A percentile compares a stretch with the other conserved stretches of the same genome.
These are phyloP conservation scores for Malaclemys terrapin DNA, from an alignment of 2,113 vertebrate species.

Conservation along the genomic window DNA sequence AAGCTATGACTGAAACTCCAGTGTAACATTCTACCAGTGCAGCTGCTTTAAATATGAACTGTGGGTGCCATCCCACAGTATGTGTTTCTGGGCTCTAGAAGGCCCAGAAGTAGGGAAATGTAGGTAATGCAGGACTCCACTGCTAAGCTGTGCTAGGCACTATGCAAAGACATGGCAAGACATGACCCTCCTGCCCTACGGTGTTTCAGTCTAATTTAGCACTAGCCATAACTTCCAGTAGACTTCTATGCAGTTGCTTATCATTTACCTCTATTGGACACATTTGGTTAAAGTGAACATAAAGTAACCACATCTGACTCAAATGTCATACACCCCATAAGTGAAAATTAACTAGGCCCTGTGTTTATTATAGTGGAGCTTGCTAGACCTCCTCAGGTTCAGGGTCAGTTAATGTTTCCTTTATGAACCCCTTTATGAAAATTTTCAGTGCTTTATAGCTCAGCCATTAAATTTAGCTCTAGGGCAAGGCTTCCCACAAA, in stretches of 20 bases:
- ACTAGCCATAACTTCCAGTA: background rate
- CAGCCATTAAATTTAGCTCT: conserved; percentile 62
- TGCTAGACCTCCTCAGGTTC: conserved; percentile 52
- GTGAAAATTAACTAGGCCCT: conserved; percentile 48
- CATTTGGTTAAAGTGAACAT: conserved; percentile 6
- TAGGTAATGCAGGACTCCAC: background rate
- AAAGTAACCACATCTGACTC: conserved; percentile 51
- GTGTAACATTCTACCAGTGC: background rate
- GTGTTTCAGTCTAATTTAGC: conserved; percentile 36
- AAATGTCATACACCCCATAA: conserved; percentile 44
- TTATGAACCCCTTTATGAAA: conserved; percentile 72
- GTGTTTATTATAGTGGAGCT: conserved; percentile 46
- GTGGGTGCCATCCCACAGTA: background rate
- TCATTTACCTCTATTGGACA: conserved; percentile 19
- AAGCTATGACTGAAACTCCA: background rate
- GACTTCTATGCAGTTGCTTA: background rate
- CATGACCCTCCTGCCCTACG: background rate
- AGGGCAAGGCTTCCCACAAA: conserved; percentile 66
- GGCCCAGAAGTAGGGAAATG: background rate
- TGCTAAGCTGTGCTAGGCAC: background rate
- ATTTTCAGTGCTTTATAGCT: conserved; percentile 64
- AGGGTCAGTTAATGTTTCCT: conserved; percentile 64
- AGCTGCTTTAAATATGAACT: background rate
- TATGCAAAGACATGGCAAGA: background rate
- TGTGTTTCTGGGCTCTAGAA: background rate